Conservation (phyloP, 2,113 vertebrate species). For the Amphilophus citrinellus region DNA sequence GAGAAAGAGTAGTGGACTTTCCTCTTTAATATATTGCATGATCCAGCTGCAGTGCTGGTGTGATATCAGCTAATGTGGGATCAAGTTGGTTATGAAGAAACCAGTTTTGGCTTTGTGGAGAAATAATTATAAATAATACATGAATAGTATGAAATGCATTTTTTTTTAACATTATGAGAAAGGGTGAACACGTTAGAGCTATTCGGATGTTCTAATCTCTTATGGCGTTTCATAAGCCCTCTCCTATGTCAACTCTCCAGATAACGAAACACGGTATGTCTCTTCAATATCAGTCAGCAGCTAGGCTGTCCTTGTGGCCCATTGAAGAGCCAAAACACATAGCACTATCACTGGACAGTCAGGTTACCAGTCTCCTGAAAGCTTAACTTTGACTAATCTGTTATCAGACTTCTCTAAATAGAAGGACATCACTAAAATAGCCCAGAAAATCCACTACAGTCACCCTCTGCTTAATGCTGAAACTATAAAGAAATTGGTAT, state of each 20-base stretch:
- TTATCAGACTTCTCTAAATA: not conserved
- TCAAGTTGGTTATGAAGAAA: not conserved
- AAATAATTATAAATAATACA: not conserved
- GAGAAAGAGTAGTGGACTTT: no score
- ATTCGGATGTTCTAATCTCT: not conserved
- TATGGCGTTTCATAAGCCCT: not conserved
- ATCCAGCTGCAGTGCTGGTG: no score
- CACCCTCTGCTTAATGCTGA: not conserved
- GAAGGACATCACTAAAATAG: not conserved
- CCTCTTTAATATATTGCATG: no score
- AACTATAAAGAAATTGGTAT: not conserved
- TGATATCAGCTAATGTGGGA: no score
- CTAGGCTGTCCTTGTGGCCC: not conserved
- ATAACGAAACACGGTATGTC: not conserved
- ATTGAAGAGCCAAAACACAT: not conserved
- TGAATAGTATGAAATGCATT: not conserved
- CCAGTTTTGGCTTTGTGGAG: not conserved
- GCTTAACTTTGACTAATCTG: not conserved
- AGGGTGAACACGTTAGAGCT: not conserved
- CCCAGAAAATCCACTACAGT: slow-evolving; percentile 3
- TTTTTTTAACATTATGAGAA: not conserved
- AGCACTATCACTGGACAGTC: not conserved
- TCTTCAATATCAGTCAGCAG: not conserved
- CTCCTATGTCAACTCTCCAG: not conserved
- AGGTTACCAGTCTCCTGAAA: not conserved